Evolutionary conservation across 2,888 invertebrate species (phyloP).

Genomic region (Conops quadrifasciatus): DNA sequence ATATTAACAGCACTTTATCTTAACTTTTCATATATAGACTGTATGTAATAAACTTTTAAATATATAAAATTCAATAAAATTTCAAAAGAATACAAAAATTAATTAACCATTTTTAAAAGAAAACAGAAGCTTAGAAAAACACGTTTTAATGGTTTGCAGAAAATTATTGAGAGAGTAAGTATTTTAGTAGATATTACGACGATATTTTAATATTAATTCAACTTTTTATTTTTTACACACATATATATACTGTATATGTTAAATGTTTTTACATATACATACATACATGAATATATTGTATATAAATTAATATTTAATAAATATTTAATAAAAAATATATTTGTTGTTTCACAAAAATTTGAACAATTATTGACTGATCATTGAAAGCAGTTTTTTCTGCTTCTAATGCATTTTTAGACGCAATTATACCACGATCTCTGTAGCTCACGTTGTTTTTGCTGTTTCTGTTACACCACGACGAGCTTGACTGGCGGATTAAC

Average conservation of each 20-base stretch:
- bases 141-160: too few species aligned
- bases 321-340: background rate
- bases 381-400: background rate
- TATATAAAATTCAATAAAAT: too few species aligned
- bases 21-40: too few species aligned
- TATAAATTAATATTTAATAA: conserved; percentile 20
- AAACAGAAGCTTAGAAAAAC: too few species aligned
- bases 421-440: background rate
- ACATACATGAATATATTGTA: background rate
- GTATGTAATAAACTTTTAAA: too few species aligned
- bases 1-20: too few species aligned
- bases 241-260: too few species aligned
- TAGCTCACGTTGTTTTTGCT: conserved; percentile 5
- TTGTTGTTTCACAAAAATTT: conserved; percentile 17
- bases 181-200: background rate
- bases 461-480: background rate
- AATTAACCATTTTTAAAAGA: too few species aligned
- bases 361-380: conserved; percentile 23
- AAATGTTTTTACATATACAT: background rate
- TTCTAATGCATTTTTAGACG: background rate
- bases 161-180: too few species aligned
- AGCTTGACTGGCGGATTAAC: conserved; percentile 44
- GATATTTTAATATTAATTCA: conserved; percentile 6
- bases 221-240: background rate
- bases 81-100: too few species aligned